Evolutionary conservation across 2,888 invertebrate genomes (phyloP).

Genomic region (Himalopsyche japonica): DNA sequence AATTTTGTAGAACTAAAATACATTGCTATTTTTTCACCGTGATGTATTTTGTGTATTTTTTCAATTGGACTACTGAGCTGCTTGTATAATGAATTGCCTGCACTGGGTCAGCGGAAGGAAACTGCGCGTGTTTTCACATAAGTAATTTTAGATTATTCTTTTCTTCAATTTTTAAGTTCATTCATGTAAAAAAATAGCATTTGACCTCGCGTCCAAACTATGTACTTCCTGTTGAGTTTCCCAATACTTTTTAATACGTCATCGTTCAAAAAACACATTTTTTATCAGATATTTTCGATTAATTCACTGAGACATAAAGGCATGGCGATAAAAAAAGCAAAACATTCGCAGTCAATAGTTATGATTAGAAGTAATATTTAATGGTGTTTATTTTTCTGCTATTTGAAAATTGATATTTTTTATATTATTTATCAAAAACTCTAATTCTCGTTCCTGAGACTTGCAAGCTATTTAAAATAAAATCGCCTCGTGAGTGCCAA

Average conservation of each 20-base stretch:
- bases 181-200: conserved; percentile 18
- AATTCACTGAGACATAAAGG: background rate
- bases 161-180: conserved; percentile 2
- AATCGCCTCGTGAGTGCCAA: no score
- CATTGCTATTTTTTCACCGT: no score
- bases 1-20: no score
- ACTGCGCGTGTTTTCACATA: conserved; percentile 6
- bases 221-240: conserved; percentile 1
- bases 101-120: conserved; percentile 32
- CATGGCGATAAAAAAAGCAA: no score
- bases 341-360: no score
- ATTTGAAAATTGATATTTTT: no score
- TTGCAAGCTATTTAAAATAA: no score
- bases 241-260: background rate
- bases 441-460: no score
- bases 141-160: conserved; percentile 9
- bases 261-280: conserved; percentile 7
- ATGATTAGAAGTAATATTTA: no score
- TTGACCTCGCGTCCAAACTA: conserved; percentile 5
- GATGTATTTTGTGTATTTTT: background rate
- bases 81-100: background rate
- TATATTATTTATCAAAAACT: no score
- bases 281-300: background rate
- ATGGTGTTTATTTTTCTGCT: no score
- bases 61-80: background rate